phyloP scores from a whole-genome alignment of 2,888 invertebrate species.

The Apantesis nais region DNA sequence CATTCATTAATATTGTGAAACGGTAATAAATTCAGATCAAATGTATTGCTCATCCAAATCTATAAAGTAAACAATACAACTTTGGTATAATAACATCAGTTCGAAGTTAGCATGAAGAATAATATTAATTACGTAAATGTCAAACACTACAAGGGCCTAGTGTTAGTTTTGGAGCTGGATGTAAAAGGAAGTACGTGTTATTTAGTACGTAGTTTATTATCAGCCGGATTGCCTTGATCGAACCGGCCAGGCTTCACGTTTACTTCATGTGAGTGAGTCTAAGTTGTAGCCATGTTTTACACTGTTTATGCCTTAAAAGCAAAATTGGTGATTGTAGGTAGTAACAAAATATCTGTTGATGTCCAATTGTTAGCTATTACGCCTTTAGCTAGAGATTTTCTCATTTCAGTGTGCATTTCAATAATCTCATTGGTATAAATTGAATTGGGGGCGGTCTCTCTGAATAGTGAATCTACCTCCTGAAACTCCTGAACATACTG shows the following conservation, averaged over 20 bases:
- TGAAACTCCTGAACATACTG: too few species aligned
- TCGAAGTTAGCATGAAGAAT: too few species aligned
- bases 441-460: too few species aligned
- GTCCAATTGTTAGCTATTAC: not conserved
- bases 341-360: not conserved
- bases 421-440: too few species aligned
- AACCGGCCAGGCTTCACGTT: not conserved
- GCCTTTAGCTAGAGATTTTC: not conserved
- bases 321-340: not conserved
- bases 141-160: not conserved
- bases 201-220: not conserved
- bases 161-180: conserved; percentile 1
- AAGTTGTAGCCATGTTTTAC: not conserved
- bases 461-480: too few species aligned
- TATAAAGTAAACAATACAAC: too few species aligned
- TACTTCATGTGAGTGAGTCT: not conserved
- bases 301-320: conserved; percentile 4
- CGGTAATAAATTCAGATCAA: too few species aligned
- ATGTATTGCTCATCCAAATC: too few species aligned
- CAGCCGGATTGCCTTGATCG: conserved; percentile 3
- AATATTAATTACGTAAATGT: too few species aligned
- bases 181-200: not conserved
- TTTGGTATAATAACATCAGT: too few species aligned
- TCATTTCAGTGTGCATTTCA: not conserved
- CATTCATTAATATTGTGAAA: too few species aligned